These are phyloP conservation scores for Hyperoplus immaculatus DNA, from an alignment of 2,797 vertebrate genomes.

Conservation along the genomic window DNA sequence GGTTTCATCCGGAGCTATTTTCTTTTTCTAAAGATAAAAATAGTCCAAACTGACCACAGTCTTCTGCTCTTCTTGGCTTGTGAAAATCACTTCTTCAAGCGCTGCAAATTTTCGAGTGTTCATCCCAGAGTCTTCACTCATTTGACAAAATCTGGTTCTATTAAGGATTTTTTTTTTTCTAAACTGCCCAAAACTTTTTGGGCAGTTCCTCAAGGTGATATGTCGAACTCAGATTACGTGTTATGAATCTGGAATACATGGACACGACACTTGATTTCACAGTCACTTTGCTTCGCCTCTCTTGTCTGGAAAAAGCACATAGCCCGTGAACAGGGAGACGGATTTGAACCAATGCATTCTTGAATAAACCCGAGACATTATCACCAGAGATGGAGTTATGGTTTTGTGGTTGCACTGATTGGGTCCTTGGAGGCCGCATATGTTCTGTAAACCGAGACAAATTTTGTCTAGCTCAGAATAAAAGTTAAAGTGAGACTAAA, in stretches of 20 bases:
- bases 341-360: conserved; percentile 59
- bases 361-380: conserved; percentile 71
- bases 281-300: conserved; percentile 41
- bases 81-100: background rate
- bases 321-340: conserved; percentile 29
- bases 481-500: conserved; percentile 65
- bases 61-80: conserved; percentile 20
- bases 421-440: conserved; percentile 66
- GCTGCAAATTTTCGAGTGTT: background rate
- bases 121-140: conserved; percentile 4
- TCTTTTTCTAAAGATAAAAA: conserved; percentile 61
- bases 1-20: conserved; percentile 48
- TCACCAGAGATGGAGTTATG: conserved; percentile 73
- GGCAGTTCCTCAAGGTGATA: background rate
- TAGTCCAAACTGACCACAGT: conserved; percentile 49
- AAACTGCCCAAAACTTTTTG: background rate
- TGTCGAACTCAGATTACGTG: conserved; percentile 1
- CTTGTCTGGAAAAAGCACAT: conserved; percentile 41
- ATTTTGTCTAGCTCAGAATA: conserved; percentile 61
- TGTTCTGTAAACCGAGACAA: conserved; percentile 74
- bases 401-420: conserved; percentile 71
- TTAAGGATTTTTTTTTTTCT: conserved; percentile 4
- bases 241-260: conserved; percentile 17
- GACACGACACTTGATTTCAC: conserved; percentile 34
- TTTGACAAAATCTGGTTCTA: background rate